Evolutionary conservation across 2,113 vertebrate genomes (phyloP), one percentile per base, ranked within the genome.

Genomic region (Vireo altiloquus): DNA sequence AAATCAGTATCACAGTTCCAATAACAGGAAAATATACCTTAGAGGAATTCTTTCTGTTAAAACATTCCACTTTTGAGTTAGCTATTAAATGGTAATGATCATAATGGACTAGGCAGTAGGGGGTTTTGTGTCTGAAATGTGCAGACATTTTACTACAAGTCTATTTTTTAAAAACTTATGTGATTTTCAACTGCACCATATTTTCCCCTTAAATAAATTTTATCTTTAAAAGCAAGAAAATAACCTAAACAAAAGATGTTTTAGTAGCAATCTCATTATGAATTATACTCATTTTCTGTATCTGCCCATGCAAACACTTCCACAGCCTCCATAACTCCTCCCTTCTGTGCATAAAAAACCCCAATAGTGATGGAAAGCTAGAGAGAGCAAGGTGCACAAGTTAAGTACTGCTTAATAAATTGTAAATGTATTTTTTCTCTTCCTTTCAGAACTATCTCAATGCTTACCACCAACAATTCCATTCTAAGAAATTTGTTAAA

Each of bases 1-100:
- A 77, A 93, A 74, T 89, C 91, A 96, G 78, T 77, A 95, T 88
- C 96, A 89, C 61, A 92, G 80, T 78, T 87, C 87, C 64, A 95
- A 50, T 53, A 85, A 86, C 53, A 81, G 44, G 11, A 82, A 92
- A 97, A 92, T 88, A 89, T 65, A 93, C 46, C 81, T 84, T 42
- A 79, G 60, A 95, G 82, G 90, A 92, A 11, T 72, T 90, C 66
- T 92, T 77, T 57, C 54, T 65, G 16, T 44, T 78, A 89, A 88
- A 61, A 42, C 35, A 71, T 59, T 92, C 59, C 53, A 57, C 37
- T 94, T 96, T 40, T 66, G 47, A 90, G 77, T 87, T 82, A 82
- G 74, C 59, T 91, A 63, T 89, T 89, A 90, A 93, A 84, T 39
- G 60, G 61, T 42, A 90, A 93, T 89, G 89, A 92, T 68, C 50